These are phyloP conservation scores for Apantesis nais DNA, from an alignment of 2,888 invertebrate genomes.

Conservation along the genomic window DNA sequence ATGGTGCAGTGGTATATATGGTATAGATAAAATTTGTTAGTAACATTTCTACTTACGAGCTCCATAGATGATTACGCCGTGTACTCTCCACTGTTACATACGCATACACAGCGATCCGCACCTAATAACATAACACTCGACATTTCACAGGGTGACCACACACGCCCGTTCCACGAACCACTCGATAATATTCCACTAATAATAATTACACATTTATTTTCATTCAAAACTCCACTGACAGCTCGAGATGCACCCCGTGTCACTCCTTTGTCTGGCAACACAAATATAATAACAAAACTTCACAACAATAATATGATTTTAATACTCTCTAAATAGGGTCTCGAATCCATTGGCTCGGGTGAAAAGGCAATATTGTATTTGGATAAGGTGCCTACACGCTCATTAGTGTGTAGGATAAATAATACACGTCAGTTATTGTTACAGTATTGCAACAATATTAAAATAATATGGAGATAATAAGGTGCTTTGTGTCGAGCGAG, in stretches of 20 bases:
- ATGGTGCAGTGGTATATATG: too few species aligned
- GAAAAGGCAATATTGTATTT: slow-evolving; percentile 50
- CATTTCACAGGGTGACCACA: slow-evolving; percentile 57
- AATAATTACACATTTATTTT: slow-evolving; percentile 81
- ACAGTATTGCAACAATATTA: slow-evolving; percentile 79
- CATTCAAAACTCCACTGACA: slow-evolving; percentile 77
- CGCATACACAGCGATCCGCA: slow-evolving; percentile 49
- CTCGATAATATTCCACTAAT: slow-evolving; percentile 68
- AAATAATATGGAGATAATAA: slow-evolving; percentile 81
- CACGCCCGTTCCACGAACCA: slow-evolving; percentile 67
- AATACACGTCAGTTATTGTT: slow-evolving; percentile 69
- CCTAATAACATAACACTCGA: slow-evolving; percentile 71
- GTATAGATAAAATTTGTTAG: not conserved
- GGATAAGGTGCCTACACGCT: slow-evolving; percentile 77
- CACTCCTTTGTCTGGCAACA: slow-evolving; percentile 66
- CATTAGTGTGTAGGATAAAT: slow-evolving; percentile 79
- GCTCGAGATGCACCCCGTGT: slow-evolving; percentile 78
- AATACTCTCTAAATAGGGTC: slow-evolving; percentile 42
- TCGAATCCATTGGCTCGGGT: slow-evolving; percentile 40
- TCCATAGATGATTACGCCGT: slow-evolving; percentile 18
- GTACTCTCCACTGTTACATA: slow-evolving; percentile 26
- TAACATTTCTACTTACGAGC: slow-evolving; percentile 5
- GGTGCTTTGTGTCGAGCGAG: slow-evolving; percentile 63
- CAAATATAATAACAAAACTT: slow-evolving; percentile 44
- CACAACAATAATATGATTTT: slow-evolving; percentile 19